Evolutionary conservation across 2,113 vertebrate genomes (phyloP).

Genomic region (Hylia prasina): DNA sequence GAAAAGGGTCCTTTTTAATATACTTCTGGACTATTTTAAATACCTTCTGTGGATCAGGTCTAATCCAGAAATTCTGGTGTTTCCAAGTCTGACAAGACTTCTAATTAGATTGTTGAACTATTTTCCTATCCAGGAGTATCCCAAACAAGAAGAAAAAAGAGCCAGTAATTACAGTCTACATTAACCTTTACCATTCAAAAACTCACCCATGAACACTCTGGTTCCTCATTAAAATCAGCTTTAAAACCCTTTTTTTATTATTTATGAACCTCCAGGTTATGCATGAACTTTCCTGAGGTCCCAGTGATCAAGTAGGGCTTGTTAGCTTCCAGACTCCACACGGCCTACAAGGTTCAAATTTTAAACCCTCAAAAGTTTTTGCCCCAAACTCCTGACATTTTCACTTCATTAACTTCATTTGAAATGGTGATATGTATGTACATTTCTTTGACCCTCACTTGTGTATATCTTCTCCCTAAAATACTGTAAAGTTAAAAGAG

Average conservation of each 20-base stretch:
- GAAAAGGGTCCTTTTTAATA: neutral
- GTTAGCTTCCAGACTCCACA: neutral
- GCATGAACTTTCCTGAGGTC: constrained; percentile 15
- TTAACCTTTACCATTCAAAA: constrained; percentile 30
- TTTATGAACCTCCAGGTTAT: constrained; percentile 30
- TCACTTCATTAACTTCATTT: neutral
- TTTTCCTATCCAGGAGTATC: neutral
- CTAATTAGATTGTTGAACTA: neutral
- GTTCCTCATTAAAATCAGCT: neutral
- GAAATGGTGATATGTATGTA: neutral
- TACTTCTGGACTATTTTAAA: neutral
- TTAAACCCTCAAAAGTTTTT: neutral
- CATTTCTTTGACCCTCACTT: neutral
- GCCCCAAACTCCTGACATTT: neutral
- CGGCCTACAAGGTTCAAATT: neutral
- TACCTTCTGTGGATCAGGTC: neutral
- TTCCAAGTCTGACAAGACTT: neutral
- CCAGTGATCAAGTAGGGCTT: neutral
- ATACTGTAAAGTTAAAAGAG: neutral
- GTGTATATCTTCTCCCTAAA: neutral
- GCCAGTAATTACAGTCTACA: neutral
- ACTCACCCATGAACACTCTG: neutral
- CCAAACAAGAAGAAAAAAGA: neutral
- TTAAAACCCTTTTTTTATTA: neutral
- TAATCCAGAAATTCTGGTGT: neutral